A percentile compares a stretch with the other conserved stretches of the same genome.
Conservation (phyloP, 2,888 invertebrate genomes). For the Drosophila anceps region DNA sequence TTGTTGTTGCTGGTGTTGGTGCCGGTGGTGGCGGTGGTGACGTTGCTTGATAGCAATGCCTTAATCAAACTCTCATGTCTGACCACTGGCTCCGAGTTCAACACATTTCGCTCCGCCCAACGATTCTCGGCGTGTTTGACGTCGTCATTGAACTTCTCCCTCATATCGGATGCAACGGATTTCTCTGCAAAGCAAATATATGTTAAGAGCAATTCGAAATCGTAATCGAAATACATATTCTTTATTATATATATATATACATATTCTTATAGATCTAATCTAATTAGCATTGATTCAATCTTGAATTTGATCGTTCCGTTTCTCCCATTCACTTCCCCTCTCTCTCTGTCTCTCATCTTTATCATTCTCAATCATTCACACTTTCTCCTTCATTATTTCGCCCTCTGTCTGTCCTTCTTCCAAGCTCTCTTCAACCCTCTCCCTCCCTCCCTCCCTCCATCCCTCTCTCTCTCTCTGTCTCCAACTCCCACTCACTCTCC, state of each 20-base stretch:
- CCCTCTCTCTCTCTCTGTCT: no score
- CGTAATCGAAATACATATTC: background rate
- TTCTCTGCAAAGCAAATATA: slow-evolving; percentile 34
- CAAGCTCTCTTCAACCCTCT: no score
- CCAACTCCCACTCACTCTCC: no score
- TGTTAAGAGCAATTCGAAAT: background rate
- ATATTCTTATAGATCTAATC: background rate
- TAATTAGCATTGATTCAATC: background rate
- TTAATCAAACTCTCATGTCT: slow-evolving; percentile 55
- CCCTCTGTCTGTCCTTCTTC: no score
- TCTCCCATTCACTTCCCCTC: background rate
- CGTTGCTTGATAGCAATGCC: slow-evolving; percentile 44
- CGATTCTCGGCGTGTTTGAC: slow-evolving; percentile 89
- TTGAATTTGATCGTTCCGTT: background rate
- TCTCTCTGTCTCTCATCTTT: background rate
- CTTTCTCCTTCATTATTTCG: no score
- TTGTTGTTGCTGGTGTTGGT: background rate
- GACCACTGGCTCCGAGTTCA: background rate
- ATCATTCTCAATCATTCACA: no score
- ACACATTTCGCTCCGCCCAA: background rate
- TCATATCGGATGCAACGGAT: slow-evolving; percentile 38
- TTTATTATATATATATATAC: no score
- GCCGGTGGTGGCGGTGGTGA: background rate
- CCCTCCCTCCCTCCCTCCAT: no score
- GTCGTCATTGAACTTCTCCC: slow-evolving; percentile 93